Evolutionary conservation across 1,140 invertebrate genomes (phyloP).

Genomic region (Halyomorpha halys): DNA sequence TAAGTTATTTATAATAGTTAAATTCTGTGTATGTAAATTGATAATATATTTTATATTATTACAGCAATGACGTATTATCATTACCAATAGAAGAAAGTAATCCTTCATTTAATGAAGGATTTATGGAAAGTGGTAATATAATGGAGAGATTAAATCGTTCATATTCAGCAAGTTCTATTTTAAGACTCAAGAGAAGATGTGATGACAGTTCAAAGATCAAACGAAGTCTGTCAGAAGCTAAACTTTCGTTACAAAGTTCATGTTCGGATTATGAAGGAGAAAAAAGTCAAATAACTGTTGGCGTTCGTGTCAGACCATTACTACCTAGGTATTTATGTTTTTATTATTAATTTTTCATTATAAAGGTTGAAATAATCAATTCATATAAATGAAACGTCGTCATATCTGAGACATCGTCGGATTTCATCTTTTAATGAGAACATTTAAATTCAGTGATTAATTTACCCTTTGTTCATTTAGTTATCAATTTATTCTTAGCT

Average conservation of each 20-base stretch:
- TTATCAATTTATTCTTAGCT: no score
- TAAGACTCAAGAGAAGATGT: not conserved
- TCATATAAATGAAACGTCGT: no score
- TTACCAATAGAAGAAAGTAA: not conserved
- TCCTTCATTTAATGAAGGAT: not conserved
- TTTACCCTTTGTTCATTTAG: no score
- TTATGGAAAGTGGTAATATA: not conserved
- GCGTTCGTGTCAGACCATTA: constrained; percentile 24
- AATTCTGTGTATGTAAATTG: no score
- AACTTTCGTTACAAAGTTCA: constrained; percentile 6
- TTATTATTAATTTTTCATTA: no score
- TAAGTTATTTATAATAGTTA: no score
- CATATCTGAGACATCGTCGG: no score
- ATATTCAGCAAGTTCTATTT: constrained; percentile 22
- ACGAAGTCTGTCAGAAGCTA: constrained; percentile 24
- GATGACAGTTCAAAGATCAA: constrained; percentile 7
- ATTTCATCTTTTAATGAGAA: no score
- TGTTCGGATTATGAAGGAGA: constrained; percentile 19
- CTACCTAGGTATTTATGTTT: constrained; percentile 20
- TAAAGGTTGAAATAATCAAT: no score
- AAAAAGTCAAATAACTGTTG: constrained; percentile 24
- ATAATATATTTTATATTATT: not conserved
- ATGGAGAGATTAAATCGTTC: constrained; percentile 19
- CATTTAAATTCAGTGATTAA: no score
- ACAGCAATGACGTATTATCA: not conserved